Evolutionary conservation across 1,140 invertebrate genomes (phyloP), one percentile per base, ranked within the genome.

Genomic region (Penaeus vannamei): DNA sequence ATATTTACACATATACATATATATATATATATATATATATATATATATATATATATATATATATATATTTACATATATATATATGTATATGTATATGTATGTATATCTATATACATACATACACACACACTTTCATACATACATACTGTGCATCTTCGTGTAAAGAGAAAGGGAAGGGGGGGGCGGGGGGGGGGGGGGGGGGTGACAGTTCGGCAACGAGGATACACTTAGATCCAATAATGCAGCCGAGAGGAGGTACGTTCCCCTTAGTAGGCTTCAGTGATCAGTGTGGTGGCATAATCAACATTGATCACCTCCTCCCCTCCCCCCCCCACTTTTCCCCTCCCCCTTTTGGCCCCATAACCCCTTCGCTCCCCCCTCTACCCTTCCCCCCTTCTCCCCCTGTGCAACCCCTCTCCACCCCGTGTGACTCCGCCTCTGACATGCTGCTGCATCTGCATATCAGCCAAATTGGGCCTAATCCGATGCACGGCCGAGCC

Each of bases 21-120:
- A 53, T 76, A 22, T 29, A 10, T 26, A 0, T 76, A 0, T 76
- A 26, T 32, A 8, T 76, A 5, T 76, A 12, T 76, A 26, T n/a
- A 4, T 76, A 5, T n/a, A 12, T 76, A 26, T 76, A 14, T 76
- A 29, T 76, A 76, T 76, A 76, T 76, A 76, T 76, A 76, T 76
- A 76, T 76, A 76, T 76, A 76, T 76, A 76, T 76, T 32, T 76
- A 76, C 32, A 76, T 76, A 32, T 76, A 32, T 29, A 32, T 76
- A 76, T 76, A 76, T 76, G 32, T 29, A 76, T 76, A 76, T 76
- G 32, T 76, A n/a, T 76, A 29, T 29, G 22, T 76, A 76, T 22
- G 32, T 76, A 76, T 29, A 29, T 76, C 1, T 76, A 29, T 29
- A 29, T 76, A 76, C n/a, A 12, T 76, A 12, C n/a, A 76, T 29